Base-by-base conservation (phyloP, 2,797 vertebrate genomes). In the Myotis vivesi region DNA sequence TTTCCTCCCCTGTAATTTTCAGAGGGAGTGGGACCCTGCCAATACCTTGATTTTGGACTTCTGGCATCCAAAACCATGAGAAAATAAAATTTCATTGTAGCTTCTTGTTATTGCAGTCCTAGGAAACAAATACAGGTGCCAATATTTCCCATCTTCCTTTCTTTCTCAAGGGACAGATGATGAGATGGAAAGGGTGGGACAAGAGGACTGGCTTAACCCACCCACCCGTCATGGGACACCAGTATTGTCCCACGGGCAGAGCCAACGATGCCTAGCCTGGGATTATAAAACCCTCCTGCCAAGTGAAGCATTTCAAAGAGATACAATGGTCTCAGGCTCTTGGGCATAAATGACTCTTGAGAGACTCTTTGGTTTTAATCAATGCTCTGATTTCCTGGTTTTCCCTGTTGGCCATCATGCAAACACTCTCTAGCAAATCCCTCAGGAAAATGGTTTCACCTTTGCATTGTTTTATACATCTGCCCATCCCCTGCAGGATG, bases 171-270 rank as follows among this genome's bases (percentile, higher is more conserved):
- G 22, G 8, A 25, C 51, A 38, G 33, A 30, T 19, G 11, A 41
- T 22, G 30, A 62, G 71, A 89, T 13, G 19, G 46, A 72, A 79
- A 84, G 1, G 1, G 30, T 46, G 7, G 49, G 75, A 66, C 0
- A 13, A 25, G 23, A 64, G 33, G 19, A 17, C 38, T 66, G 51
- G 25, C 12, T 51, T n/a, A n/a, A 44, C 1, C 1, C 9, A 20
- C 46, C 1, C n/a, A 44, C 8, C 6, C 8, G 0, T 23, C 30
- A 15, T 3, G 0, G 13, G 49, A 2, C 36, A 22, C 75, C 22
- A 20, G 15, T 16, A 15, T 3, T 46, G 66, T 36, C 75, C 41
- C 49, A 3, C 11, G 17, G n/a, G 8, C 22, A 36, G 16, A 33
- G 62, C 4, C 25, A 64, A 0, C 0, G 38, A 10, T 4, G 28